A percentile compares a stretch with the other conserved stretches of the same genome.
Conservation (phyloP, 2,113 vertebrate genomes). For the Rhegmatorhina hoffmannsi region DNA sequence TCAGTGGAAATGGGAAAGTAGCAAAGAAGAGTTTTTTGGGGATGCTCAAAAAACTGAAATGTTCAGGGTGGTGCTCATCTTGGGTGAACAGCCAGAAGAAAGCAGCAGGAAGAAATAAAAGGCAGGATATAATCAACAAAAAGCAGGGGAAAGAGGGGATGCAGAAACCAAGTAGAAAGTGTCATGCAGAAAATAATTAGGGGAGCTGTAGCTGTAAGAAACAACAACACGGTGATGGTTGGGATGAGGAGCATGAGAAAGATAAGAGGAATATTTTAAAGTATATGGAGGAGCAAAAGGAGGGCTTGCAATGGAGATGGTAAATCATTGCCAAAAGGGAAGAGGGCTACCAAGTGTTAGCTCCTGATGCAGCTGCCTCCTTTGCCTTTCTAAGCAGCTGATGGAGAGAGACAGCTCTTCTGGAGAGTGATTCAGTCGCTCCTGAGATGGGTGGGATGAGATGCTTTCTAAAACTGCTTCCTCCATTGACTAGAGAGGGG, state of each 20-base stretch:
- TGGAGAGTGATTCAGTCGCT: slow-evolving; percentile 40
- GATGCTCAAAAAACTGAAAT: background rate
- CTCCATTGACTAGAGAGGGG: slow-evolving; percentile 64
- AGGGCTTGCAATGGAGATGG: background rate
- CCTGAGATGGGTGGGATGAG: slow-evolving; percentile 63
- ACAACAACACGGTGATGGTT: background rate
- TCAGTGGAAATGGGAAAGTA: background rate
- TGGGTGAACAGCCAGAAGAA: background rate
- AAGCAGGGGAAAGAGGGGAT: background rate
- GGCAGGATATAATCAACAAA: background rate
- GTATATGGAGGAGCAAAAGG: background rate
- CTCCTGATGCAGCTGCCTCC: background rate
- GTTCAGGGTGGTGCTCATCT: background rate
- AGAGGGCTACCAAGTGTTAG: background rate
- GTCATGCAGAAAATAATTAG: background rate
- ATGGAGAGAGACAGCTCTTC: slow-evolving; percentile 55
- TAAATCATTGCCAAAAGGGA: background rate
- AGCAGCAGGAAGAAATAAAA: background rate
- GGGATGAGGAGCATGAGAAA: background rate
- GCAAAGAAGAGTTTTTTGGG: background rate
- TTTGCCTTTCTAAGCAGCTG: slow-evolving; percentile 30
- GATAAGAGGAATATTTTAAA: background rate
- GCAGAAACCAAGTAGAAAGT: background rate
- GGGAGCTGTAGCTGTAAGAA: background rate
- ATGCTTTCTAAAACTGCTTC: slow-evolving; percentile 42